Evolutionary conservation across 2,888 invertebrate species (phyloP), one percentile per base, ranked within the genome.

Genomic region (Atethmia centrago): DNA sequence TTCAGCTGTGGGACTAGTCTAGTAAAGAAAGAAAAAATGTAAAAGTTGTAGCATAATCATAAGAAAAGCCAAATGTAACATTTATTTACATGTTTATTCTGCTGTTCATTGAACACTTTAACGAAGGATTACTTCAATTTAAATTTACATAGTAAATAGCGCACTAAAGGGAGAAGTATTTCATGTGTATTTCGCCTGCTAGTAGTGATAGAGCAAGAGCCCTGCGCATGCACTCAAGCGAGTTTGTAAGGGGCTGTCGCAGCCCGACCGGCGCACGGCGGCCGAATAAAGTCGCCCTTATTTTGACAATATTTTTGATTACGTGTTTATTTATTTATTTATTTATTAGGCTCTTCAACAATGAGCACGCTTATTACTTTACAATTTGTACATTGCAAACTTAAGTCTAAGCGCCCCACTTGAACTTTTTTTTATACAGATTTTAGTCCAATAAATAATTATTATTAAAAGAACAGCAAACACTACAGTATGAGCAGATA

Each of bases 141-240:
- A 19, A n/a, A n/a, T 49, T 49, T 3, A 3, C 5, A 0, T 25
- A 16, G 10, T 16, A 31, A 42, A 36, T 36, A 58, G 28, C 1
- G 1, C 16, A 40, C 1, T 42, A 31, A 36, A 51, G 3, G 19
- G 16, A 16, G 8, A 28, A 25, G 8, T 49, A 21, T 64, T 25
- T 51, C 10, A 36, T 58, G 67, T 16, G n/a, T 51, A 36, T n/a
- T 55, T 64, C 81, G 76, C 78, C 78, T 79, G 45, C 45, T 16
- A 51, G n/a, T 28, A 64, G 75, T 61, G 28, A 8, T 25, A 59
- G 55, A 79, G 81, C 78, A 78, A 78, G 31, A 31, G 14, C 28
- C 49, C 21, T 36, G 45, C 21, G 45, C 16, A 16, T 31, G 45
- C 47, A 81, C 42, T 65, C 64, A 49, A 53, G 42, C 53, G 53